A percentile compares a stretch with the other conserved stretches of the same genome.
Evolutionary conservation across 2,113 vertebrate genomes (phyloP).

Genomic region (Neolamprologus cancellatus): DNA sequence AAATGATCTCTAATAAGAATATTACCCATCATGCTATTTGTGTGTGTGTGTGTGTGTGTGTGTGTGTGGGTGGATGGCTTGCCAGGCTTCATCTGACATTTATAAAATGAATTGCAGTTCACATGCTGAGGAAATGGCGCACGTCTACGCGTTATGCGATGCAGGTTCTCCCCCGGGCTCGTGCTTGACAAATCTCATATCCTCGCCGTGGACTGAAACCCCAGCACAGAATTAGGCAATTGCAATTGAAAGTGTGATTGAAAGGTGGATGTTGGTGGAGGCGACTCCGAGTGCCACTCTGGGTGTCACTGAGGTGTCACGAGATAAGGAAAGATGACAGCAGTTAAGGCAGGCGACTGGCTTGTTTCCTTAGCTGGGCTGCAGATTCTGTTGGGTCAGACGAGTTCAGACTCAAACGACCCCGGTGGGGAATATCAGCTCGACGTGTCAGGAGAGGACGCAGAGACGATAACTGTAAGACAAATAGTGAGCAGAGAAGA

Average conservation of each 20-base stretch:
- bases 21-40: slow-evolving; percentile 44
- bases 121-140: slow-evolving; percentile 10
- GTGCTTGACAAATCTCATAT: slow-evolving; percentile 35
- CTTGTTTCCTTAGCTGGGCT: slow-evolving; percentile 5
- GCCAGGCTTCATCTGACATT: slow-evolving; percentile 64
- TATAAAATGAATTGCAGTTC: slow-evolving; percentile 54
- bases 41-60: not conserved
- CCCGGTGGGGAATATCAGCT: not conserved
- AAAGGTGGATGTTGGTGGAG: not conserved
- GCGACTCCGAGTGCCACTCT: not conserved
- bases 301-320: slow-evolving; percentile 10
- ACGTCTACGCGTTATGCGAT: not conserved
- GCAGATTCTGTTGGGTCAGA: slow-evolving; percentile 11
- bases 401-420: not conserved
- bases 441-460: not conserved
- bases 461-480: not conserved
- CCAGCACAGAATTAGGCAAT: slow-evolving; percentile 15
- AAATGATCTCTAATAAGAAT: slow-evolving; percentile 66
- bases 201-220: not conserved
- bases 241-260: slow-evolving; percentile 35
- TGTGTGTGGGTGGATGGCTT: not conserved
- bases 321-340: slow-evolving; percentile 25
- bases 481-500: not conserved
- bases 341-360: not conserved
- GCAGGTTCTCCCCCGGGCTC: not conserved